Conservation (phyloP, 2,888 invertebrate genomes). For the Tolmerus cingulatus region DNA sequence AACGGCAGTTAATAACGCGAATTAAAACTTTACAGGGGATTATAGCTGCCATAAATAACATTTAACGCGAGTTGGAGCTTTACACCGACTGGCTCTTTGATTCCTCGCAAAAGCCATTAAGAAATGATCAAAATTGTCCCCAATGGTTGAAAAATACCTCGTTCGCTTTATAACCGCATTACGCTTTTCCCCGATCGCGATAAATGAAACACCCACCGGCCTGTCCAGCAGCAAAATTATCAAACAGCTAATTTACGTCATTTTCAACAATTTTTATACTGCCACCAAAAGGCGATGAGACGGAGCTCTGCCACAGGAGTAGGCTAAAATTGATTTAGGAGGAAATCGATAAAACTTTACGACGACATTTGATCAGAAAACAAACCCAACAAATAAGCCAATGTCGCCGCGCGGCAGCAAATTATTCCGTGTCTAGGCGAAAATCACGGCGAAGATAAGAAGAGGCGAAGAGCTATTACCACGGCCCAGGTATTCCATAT, state of each 20-base stretch:
- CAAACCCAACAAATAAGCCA: conserved; percentile 14
- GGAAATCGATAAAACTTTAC: conserved; percentile 26
- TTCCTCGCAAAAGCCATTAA: neutral
- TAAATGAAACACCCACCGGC: neutral
- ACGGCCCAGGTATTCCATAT: conserved; percentile 23
- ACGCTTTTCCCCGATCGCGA: neutral
- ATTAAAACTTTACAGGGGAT: neutral
- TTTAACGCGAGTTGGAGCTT: neutral
- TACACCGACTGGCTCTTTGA: neutral
- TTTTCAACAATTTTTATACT: conserved; percentile 1
- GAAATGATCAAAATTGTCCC: neutral
- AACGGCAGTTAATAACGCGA: neutral
- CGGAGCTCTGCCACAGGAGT: neutral
- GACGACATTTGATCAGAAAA: conserved; percentile 17
- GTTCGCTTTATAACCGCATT: neutral
- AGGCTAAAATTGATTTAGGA: conserved; percentile 33
- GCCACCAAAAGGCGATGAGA: neutral
- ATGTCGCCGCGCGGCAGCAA: conserved; percentile 7
- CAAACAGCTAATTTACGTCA: conserved; percentile 13
- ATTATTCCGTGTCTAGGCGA: conserved; percentile 12
- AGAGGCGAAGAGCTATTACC: conserved; percentile 22
- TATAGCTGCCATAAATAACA: neutral
- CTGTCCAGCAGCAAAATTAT: conserved; percentile 2
- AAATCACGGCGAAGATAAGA: conserved; percentile 19
- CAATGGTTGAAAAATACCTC: neutral